Conservation (phyloP, 2,113 vertebrate species). For the Erythrolamprus reginae region DNA sequence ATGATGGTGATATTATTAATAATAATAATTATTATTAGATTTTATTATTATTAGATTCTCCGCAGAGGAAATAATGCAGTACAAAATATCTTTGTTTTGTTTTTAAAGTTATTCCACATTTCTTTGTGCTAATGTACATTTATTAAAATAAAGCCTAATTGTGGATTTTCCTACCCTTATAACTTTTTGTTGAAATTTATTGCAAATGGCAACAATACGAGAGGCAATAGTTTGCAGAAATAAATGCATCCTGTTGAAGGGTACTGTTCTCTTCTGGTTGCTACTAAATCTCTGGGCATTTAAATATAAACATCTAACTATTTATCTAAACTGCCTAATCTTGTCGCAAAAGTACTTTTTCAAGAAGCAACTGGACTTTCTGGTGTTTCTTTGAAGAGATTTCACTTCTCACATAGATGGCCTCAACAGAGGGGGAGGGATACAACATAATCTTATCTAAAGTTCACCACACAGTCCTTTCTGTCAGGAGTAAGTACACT, state of each 20-base stretch:
- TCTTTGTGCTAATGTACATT: neutral
- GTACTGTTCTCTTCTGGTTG: neutral
- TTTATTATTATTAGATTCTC: too few species aligned
- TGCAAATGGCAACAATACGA: neutral
- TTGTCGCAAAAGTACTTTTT: too few species aligned
- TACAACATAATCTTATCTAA: too few species aligned
- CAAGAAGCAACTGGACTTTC: too few species aligned
- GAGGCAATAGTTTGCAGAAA: neutral
- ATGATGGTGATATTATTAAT: neutral
- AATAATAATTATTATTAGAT: too few species aligned
- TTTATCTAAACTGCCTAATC: neutral
- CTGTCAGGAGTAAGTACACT: too few species aligned
- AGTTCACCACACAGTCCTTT: too few species aligned
- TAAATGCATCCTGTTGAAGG: neutral
- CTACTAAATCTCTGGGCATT: neutral
- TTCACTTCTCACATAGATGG: too few species aligned
- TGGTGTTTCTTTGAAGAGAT: too few species aligned
- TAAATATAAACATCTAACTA: neutral
- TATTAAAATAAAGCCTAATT: neutral
- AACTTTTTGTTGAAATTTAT: neutral
- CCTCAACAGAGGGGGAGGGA: too few species aligned
- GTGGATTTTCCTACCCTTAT: neutral
- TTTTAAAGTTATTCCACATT: neutral
- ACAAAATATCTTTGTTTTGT: neutral
- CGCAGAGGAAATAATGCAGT: neutral